These are phyloP conservation scores for Mnemiopsis leidyi DNA, from an alignment of 37 sponge, comb jelly and placozoan species.

Conservation along the genomic window DNA sequence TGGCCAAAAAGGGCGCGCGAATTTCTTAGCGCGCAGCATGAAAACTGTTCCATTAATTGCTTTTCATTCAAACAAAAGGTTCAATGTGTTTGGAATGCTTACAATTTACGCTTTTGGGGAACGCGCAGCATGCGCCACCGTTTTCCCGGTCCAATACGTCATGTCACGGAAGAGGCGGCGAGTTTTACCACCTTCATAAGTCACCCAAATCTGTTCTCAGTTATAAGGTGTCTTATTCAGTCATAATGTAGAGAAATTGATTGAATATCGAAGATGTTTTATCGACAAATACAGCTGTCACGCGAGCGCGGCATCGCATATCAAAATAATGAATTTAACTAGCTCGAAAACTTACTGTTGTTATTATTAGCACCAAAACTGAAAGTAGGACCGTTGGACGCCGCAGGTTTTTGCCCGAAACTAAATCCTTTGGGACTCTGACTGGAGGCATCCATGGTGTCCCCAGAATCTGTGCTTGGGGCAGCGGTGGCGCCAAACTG, in stretches of 20 bases:
- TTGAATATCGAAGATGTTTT: too few species aligned
- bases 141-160: background rate
- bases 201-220: too few species aligned
- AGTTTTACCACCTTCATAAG: too few species aligned
- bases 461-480: background rate
- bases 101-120: background rate
- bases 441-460: slow-evolving; percentile 48
- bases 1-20: background rate
- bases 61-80: background rate
- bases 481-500: slow-evolving; percentile 2
- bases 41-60: slow-evolving; percentile 2
- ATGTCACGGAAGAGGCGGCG: too few species aligned
- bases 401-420: slow-evolving; percentile 36
- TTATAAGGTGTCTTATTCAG: too few species aligned
- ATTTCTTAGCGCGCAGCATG: background rate
- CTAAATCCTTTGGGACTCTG: slow-evolving; percentile 29
- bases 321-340: too few species aligned
- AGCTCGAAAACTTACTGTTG: slow-evolving; percentile 52
- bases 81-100: slow-evolving; percentile 10
- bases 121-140: background rate
- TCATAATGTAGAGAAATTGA: too few species aligned
- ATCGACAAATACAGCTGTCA: too few species aligned
- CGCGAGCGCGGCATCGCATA: too few species aligned
- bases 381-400: slow-evolving; percentile 12
- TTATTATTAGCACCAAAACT: slow-evolving; percentile 11